Evolutionary conservation across 2,113 vertebrate genomes (phyloP).

Genomic region (Siniperca chuatsi): DNA sequence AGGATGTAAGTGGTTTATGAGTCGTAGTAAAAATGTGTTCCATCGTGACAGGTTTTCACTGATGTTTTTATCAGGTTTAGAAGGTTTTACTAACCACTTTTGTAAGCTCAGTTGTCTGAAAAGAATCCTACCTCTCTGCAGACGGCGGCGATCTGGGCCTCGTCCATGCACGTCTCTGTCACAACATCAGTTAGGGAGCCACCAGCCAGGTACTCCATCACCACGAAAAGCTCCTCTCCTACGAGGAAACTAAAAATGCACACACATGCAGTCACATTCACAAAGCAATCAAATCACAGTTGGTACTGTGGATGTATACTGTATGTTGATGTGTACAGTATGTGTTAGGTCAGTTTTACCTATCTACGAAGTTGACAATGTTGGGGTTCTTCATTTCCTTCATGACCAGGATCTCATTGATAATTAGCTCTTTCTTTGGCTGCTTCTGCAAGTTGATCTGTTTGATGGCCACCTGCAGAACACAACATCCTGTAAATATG

Average conservation of each 20-base stretch:
- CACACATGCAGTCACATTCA: background rate
- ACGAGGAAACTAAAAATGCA: slow-evolving; percentile 90
- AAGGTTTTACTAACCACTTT: background rate
- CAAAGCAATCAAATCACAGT: background rate
- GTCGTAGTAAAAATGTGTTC: background rate
- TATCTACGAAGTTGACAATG: slow-evolving; percentile 98
- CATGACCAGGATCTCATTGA: slow-evolving; percentile 99
- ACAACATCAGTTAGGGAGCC: slow-evolving; percentile 98
- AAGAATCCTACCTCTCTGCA: slow-evolving; percentile 91
- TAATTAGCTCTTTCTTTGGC: slow-evolving; percentile 98
- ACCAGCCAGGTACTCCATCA: slow-evolving; percentile 98
- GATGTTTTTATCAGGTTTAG: background rate
- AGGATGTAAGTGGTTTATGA: background rate
- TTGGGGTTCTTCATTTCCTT: slow-evolving; percentile 98
- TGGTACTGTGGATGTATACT: background rate
- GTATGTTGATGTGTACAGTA: background rate
- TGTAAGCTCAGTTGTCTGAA: background rate
- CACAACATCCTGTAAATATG: slow-evolving; percentile 23
- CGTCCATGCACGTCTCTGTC: slow-evolving; percentile 98
- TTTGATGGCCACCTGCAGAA: slow-evolving; percentile 94
- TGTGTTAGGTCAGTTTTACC: slow-evolving; percentile 80
- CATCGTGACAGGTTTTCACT: background rate
- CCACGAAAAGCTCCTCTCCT: slow-evolving; percentile 96
- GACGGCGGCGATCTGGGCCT: slow-evolving; percentile 97
- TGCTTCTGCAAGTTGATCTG: slow-evolving; percentile 99